A percentile compares a stretch with the other conserved stretches of the same genome.
These are phyloP conservation scores for Polia nebulosa DNA, from an alignment of 2,888 invertebrate species.

Conservation along the genomic window DNA sequence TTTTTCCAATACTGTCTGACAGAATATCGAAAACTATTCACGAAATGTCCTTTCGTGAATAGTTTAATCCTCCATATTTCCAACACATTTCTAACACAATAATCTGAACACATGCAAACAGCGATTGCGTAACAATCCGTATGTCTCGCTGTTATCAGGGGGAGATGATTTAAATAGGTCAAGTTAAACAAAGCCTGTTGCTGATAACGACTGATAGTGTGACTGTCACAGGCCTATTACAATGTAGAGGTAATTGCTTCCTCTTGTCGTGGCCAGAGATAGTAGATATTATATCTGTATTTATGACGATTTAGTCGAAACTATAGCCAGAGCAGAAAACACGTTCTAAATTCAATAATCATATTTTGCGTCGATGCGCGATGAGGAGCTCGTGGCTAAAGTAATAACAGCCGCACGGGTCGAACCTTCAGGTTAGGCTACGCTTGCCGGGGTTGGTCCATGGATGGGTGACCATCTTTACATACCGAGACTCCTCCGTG, in stretches of 20 bases:
- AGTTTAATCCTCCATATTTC: neutral
- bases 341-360: too few relatives aligned
- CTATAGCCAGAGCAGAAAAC: too few relatives aligned
- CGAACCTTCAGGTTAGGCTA: too few relatives aligned
- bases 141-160: slow-evolving; percentile 39
- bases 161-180: slow-evolving; percentile 65
- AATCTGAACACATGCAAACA: neutral
- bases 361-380: too few relatives aligned
- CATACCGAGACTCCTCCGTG: too few relatives aligned
- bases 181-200: slow-evolving; percentile 55
- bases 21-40: neutral
- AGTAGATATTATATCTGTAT: neutral
- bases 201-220: slow-evolving; percentile 35
- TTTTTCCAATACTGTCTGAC: neutral
- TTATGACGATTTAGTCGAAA: too few relatives aligned
- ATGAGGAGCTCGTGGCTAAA: too few relatives aligned
- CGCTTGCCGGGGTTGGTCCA: too few relatives aligned
- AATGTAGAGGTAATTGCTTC: slow-evolving; percentile 16
- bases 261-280: neutral
- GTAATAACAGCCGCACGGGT: too few relatives aligned
- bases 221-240: slow-evolving; percentile 9
- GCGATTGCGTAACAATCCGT: slow-evolving; percentile 26
- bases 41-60: too few relatives aligned
- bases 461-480: too few relatives aligned
- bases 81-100: neutral